A percentile compares a stretch with the other conserved stretches of the same genome.
phyloP scores from a whole-genome alignment of 2,797 vertebrate species.

The Neosalanx taihuensis region DNA sequence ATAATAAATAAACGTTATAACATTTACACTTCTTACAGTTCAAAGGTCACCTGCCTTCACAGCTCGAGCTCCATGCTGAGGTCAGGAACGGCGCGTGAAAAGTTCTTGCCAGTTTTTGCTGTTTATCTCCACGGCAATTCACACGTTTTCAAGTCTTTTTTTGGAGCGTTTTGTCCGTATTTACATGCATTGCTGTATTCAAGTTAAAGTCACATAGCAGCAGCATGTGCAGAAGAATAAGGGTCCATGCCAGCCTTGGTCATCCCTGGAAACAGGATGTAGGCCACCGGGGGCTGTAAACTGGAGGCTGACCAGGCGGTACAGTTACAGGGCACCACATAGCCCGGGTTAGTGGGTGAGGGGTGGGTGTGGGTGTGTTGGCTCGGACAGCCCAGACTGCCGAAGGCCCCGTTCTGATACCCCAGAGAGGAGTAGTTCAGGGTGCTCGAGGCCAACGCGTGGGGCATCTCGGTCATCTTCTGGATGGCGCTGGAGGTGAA shows the following conservation, averaged over 20 bases:
- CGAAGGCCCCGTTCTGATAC: conserved; percentile 98
- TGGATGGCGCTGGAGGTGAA: conserved; percentile 95
- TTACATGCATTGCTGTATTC: conserved; percentile 83
- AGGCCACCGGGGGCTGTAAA: conserved; percentile 99
- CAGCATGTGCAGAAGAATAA: conserved; percentile 92
- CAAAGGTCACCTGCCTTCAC: conserved; percentile 74
- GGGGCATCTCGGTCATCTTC: conserved; percentile 99
- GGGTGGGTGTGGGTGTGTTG: conserved; percentile 99
- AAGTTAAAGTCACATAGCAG: conserved; percentile 91
- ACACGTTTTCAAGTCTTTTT: conserved; percentile 59
- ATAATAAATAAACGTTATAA: conserved; percentile 88
- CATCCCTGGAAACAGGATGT: conserved; percentile 99
- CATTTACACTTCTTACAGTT: conserved; percentile 92
- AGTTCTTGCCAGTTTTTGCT: conserved; percentile 51
- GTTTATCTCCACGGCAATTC: conserved; percentile 66
- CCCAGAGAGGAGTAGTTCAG: conserved; percentile 96
- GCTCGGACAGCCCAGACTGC: conserved; percentile 91
- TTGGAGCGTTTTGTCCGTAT: conserved; percentile 64
- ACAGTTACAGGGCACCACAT: conserved; percentile 99
- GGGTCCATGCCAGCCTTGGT: conserved; percentile 98
- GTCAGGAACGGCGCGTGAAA: conserved; percentile 67
- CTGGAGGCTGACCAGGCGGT: conserved; percentile 95
- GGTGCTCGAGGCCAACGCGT: conserved; percentile 88
- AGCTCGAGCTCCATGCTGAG: conserved; percentile 65
- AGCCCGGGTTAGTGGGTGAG: conserved; percentile 98